These are phyloP conservation scores for Drosophila borborema DNA, from an alignment of 2,888 invertebrate genomes.

Conservation along the genomic window DNA sequence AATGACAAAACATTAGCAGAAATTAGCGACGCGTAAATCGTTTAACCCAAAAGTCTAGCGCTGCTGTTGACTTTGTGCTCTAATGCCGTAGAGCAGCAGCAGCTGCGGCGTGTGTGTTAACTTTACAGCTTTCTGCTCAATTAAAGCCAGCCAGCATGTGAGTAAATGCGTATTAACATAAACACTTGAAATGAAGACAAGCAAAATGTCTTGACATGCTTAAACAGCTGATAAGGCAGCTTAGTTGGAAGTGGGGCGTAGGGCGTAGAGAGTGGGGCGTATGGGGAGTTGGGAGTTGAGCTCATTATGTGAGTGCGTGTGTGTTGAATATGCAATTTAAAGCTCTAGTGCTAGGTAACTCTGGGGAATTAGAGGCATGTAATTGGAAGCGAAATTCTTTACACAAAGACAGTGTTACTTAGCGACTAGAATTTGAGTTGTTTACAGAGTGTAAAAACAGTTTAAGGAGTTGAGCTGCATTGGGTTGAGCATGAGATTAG, in stretches of 20 bases:
- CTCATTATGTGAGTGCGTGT: background rate
- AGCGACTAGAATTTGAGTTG: background rate
- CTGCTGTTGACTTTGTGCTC: background rate
- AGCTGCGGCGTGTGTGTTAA: constrained; percentile 47
- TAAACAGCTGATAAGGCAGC: constrained; percentile 5
- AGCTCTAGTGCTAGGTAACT: background rate
- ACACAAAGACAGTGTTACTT: background rate
- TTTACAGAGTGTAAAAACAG: background rate
- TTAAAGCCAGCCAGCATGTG: constrained; percentile 55
- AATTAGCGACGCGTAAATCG: constrained; percentile 79
- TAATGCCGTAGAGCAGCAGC: constrained; percentile 31
- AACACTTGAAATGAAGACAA: background rate
- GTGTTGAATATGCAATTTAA: background rate
- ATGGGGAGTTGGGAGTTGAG: background rate
- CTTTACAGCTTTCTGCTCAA: constrained; percentile 69
- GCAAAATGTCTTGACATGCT: constrained; percentile 12
- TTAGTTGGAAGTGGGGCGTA: background rate
- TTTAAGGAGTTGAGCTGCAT: background rate
- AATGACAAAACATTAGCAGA: constrained; percentile 79
- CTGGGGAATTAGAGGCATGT: background rate
- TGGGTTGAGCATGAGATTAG: background rate
- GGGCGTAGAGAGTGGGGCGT: background rate
- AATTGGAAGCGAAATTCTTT: background rate
- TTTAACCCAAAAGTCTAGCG: constrained; percentile 55
- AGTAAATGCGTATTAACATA: constrained; percentile 29